These are phyloP conservation scores for Psophia crepitans DNA, from an alignment of 2,113 vertebrate species.

Conservation along the genomic window DNA sequence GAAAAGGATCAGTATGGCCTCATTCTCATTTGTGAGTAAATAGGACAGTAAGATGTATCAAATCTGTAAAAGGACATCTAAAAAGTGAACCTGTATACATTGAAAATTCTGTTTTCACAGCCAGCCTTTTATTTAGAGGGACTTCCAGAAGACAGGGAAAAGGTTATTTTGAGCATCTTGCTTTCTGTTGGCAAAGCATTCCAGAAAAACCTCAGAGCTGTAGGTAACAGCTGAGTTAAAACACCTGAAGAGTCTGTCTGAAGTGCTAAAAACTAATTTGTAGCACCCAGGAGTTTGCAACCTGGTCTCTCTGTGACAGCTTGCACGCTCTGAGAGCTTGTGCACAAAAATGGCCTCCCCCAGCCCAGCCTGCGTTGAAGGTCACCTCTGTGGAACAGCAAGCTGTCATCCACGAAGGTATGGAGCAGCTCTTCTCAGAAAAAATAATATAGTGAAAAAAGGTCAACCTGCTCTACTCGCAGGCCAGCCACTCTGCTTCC, in stretches of 20 bases:
- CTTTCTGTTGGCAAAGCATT: background rate
- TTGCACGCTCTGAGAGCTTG: background rate
- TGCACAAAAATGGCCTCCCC: background rate
- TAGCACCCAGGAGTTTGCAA: background rate
- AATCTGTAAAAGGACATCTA: background rate
- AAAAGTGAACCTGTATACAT: background rate
- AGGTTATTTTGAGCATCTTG: background rate
- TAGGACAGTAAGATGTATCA: background rate
- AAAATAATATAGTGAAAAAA: background rate
- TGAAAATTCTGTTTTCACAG: background rate
- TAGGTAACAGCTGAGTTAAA: background rate
- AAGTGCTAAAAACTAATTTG: slow-evolving; percentile 47
- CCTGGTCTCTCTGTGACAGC: background rate
- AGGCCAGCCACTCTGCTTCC: background rate
- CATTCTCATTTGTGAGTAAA: background rate
- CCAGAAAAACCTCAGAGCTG: background rate
- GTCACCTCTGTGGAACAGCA: background rate
- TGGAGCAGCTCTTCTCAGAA: background rate
- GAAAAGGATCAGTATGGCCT: background rate
- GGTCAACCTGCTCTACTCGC: background rate
- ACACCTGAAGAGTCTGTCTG: background rate
- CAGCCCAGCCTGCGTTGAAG: background rate
- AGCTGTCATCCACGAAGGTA: background rate
- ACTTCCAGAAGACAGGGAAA: background rate
- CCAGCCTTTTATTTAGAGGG: background rate